Percentiles rank a stretch among this genome's conserved stretches.
Conservation (phyloP, 2,113 vertebrate species). For the Spilogale gracilis region DNA sequence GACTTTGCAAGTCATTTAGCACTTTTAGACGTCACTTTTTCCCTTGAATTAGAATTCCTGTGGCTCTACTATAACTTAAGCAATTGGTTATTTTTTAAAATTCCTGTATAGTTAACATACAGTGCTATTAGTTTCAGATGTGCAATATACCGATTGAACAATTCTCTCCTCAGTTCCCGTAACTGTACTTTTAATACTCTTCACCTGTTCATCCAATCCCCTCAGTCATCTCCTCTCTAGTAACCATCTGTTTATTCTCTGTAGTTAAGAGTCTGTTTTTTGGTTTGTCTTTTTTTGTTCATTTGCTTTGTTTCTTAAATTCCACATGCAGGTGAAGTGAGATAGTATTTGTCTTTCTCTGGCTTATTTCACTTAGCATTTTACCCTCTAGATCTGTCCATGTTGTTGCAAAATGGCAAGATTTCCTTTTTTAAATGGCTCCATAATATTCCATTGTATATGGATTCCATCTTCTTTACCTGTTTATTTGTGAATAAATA, state of each 20-base stretch:
- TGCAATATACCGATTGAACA: background rate
- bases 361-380: background rate
- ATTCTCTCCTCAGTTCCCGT: background rate
- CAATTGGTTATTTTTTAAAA: background rate
- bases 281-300: background rate
- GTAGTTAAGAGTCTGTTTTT: background rate
- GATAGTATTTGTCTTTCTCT: background rate
- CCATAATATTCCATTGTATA: too few relatives aligned
- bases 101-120: background rate
- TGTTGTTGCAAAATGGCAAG: background rate
- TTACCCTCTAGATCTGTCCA: background rate
- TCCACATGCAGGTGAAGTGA: background rate
- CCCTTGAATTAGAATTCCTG: constrained; percentile 43
- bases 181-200: background rate
- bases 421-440: background rate
- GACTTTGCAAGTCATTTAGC: constrained; percentile 31
- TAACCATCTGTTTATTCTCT: background rate
- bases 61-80: constrained; percentile 20
- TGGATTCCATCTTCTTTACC: background rate
- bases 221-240: background rate
- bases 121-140: background rate
- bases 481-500: background rate
- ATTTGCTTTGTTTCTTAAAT: background rate
- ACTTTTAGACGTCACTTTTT: constrained; percentile 49
- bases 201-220: background rate